Conservation (phyloP, 2,888 invertebrate genomes). For the Hipparchia semele region DNA sequence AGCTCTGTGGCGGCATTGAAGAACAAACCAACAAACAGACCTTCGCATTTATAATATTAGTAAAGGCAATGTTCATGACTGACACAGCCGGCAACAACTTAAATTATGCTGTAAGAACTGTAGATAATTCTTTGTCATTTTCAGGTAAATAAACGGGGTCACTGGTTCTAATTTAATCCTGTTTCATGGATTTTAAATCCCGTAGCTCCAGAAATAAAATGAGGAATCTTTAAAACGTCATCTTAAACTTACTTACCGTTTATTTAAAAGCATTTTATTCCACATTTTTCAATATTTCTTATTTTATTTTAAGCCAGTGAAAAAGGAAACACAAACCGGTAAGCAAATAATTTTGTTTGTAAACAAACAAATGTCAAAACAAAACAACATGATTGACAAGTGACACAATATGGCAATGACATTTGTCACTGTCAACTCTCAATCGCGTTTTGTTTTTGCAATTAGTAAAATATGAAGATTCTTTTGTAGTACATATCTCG, state of each 20-base stretch:
- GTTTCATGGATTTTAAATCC: too few relatives aligned
- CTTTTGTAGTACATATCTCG: too few relatives aligned
- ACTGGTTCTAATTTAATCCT: too few relatives aligned
- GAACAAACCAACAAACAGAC: too few relatives aligned
- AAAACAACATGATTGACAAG: background rate
- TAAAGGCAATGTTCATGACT: too few relatives aligned
- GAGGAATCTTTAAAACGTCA: background rate
- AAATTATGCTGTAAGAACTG: too few relatives aligned
- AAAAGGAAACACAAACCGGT: background rate
- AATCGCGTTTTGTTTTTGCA: constrained; percentile 6
- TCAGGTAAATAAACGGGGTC: too few relatives aligned
- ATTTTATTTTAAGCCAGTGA: background rate
- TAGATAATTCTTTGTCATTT: too few relatives aligned
- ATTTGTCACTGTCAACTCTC: background rate
- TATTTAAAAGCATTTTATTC: background rate
- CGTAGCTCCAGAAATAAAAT: too few relatives aligned
- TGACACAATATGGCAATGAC: background rate
- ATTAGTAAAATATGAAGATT: background rate
- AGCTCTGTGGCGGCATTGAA: too few relatives aligned
- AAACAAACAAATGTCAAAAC: background rate
- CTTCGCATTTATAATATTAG: too few relatives aligned
- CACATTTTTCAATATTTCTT: background rate
- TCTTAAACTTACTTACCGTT: background rate
- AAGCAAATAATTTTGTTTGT: background rate
- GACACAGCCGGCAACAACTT: too few relatives aligned